phyloP scores from a whole-genome alignment of 2,113 vertebrate species.

The Rhadina sibilatrix region DNA sequence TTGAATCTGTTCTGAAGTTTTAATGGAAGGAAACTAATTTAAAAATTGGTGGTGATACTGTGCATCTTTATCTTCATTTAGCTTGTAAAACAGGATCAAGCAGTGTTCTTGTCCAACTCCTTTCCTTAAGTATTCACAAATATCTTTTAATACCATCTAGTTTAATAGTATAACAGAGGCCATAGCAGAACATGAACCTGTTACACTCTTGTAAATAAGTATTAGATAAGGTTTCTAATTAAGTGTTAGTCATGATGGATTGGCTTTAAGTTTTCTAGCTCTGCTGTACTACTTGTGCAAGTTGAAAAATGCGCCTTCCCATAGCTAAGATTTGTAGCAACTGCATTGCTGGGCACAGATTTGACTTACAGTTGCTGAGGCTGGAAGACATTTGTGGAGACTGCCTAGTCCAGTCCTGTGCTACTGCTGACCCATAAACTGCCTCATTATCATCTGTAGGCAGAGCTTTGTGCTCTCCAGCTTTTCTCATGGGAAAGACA shows the following conservation, averaged over 20 bases:
- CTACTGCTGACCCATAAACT: background rate
- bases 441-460: background rate
- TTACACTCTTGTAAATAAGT: background rate
- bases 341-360: background rate
- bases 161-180: background rate
- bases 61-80: background rate
- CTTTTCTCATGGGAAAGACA: background rate
- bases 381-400: background rate
- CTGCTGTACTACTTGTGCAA: background rate
- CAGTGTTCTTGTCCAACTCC: background rate
- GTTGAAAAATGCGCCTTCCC: background rate
- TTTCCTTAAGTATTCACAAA: background rate
- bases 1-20: background rate
- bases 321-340: background rate
- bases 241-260: background rate
- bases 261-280: background rate
- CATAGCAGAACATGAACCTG: background rate
- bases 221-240: background rate
- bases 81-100: background rate
- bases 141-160: background rate
- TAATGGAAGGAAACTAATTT: background rate
- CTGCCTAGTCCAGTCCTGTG: background rate
- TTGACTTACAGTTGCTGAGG: background rate
- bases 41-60: background rate
- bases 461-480: background rate